Evolutionary conservation across 1,140 invertebrate genomes (phyloP).

Genomic region (Phthorimaea operculella): DNA sequence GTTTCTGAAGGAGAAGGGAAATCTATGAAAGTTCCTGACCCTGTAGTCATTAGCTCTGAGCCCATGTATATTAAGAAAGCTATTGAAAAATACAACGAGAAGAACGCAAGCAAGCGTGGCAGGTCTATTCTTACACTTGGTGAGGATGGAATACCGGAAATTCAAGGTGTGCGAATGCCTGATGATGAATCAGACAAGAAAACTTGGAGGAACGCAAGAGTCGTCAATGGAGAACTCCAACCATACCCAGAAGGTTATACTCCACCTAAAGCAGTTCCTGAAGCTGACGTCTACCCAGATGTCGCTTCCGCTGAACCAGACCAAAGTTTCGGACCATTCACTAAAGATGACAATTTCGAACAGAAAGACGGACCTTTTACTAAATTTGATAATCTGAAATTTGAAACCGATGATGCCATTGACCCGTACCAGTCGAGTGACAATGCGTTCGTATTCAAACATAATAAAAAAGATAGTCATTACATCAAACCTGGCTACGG

Average conservation of each 20-base stretch:
- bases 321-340: constrained; percentile 60
- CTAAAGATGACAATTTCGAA: constrained; percentile 65
- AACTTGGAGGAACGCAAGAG: constrained; percentile 86
- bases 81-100: constrained; percentile 60
- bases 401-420: constrained; percentile 37
- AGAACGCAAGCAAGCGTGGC: constrained; percentile 60
- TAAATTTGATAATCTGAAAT: constrained; percentile 64
- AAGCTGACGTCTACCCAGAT: constrained; percentile 68
- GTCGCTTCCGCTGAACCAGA: constrained; percentile 40
- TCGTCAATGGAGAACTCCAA: constrained; percentile 83
- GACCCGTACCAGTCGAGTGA: constrained; percentile 50
- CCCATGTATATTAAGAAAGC: constrained; percentile 70
- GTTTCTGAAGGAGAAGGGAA: constrained; percentile 57
- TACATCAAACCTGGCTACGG: constrained; percentile 62
- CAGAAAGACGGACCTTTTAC: constrained; percentile 62
- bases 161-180: constrained; percentile 82
- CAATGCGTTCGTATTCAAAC: constrained; percentile 48
- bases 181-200: constrained; percentile 85
- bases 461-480: constrained; percentile 51
- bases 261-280: constrained; percentile 70
- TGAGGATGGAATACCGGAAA: constrained; percentile 78
- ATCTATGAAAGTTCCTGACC: constrained; percentile 69
- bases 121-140: constrained; percentile 71
- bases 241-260: constrained; percentile 75
- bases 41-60: constrained; percentile 74